Evolutionary conservation across 2,113 vertebrate species (phyloP), one percentile per base, ranked within the genome.

Genomic region (Mastomys coucha): DNA sequence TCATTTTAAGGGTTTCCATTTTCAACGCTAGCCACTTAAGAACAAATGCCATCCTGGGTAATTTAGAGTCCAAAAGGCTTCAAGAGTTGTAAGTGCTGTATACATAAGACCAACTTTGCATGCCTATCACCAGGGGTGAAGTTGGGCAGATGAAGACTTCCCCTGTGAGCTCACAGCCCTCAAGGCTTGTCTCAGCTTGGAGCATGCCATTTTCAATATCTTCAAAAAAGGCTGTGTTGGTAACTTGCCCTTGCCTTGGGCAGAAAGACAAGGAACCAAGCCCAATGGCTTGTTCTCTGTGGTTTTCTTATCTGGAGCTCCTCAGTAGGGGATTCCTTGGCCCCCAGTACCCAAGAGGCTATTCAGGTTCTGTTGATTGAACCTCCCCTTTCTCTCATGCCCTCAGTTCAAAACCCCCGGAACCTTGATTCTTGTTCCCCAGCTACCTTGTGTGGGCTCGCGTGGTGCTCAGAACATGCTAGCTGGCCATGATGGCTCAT

Each of bases 71-170:
- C 1, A 1, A 28, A 92, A 80, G 42, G 42, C 45, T 94, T 60
- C 12, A 4, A 96, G 91, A 91, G 19, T 20, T 4, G 0, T 56
- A 69, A 69, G 26, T 5, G 67, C 20, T 73, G 45, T 28, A 24
- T n/a, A 17, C 20, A 2, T 36, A 1, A 39, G 51, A 56, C 24
- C 93, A 87, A 17, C 1, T 80, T 58, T 69, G 39, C 2, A 39
- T 9, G 3, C 45, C 76, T 75, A 42, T 56, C 2, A 45, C 26
- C 26, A 56, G 22, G 56, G 51, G 80, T 2, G 0, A 53, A 33
- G 0, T 2, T 2, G 2, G 51, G 3, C 45, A 58, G 42, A 63
- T 5, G 0, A 49, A 49, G 84, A 28, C 0, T 1, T 26, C 69
- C 73, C 19, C 36, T 36, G 1, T 9, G 45, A 90, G 31, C 31